phyloP scores from a whole-genome alignment of 2,113 vertebrate genomes.

The Hucho hucho region DNA sequence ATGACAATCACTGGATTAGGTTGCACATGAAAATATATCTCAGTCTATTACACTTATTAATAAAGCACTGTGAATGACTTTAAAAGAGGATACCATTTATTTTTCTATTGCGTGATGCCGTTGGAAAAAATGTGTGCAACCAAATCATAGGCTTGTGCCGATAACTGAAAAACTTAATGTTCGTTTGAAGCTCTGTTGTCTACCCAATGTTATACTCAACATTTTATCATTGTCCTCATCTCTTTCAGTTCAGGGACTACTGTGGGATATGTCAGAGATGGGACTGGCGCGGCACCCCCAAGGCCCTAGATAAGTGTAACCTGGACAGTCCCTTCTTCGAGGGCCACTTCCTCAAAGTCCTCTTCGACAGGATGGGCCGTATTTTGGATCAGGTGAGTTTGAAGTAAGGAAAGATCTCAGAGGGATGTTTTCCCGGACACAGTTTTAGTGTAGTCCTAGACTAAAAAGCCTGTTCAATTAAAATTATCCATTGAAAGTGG shows the following conservation, averaged over 20 bases:
- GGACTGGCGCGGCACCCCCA: slow-evolving; percentile 92
- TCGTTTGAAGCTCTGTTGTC: not conserved
- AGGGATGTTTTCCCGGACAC: not conserved
- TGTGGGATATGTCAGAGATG: slow-evolving; percentile 90
- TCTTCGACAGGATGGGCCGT: slow-evolving; percentile 98
- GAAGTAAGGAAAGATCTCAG: not conserved
- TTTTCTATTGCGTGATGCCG: too few species aligned
- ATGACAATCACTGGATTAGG: too few species aligned
- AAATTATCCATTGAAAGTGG: too few species aligned
- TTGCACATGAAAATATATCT: too few species aligned
- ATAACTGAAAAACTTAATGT: too few species aligned
- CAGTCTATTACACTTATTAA: too few species aligned
- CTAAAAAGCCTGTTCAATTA: too few species aligned
- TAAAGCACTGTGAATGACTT: too few species aligned
- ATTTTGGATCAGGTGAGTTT: slow-evolving; percentile 92
- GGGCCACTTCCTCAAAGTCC: slow-evolving; percentile 95
- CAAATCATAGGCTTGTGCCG: too few species aligned
- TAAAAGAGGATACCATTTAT: too few species aligned
- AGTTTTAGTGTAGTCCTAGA: too few species aligned
- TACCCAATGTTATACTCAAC: slow-evolving; percentile 1
- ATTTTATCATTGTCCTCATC: not conserved
- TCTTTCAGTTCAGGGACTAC: slow-evolving; percentile 89
- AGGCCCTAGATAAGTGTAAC: slow-evolving; percentile 93
- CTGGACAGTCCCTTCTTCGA: slow-evolving; percentile 92
- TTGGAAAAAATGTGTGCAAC: too few species aligned